Conservation (phyloP, 2,888 invertebrate species). For the Brenthis daphne region DNA sequence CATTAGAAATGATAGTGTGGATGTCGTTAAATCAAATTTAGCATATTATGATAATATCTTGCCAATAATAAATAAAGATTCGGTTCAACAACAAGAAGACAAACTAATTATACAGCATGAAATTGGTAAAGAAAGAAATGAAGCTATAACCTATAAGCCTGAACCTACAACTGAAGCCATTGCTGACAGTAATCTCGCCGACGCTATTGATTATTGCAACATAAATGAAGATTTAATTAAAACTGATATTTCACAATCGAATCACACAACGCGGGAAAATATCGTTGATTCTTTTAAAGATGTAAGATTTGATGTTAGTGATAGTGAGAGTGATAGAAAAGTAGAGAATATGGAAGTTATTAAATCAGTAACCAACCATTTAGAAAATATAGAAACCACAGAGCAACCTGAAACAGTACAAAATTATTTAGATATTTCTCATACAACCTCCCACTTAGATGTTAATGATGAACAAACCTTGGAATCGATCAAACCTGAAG, state of each 20-base stretch:
- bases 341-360: slow-evolving; percentile 29
- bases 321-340: slow-evolving; percentile 23
- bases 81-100: background rate
- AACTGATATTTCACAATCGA: background rate
- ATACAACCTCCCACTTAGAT: slow-evolving; percentile 23
- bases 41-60: background rate
- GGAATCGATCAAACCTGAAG: slow-evolving; percentile 52
- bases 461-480: slow-evolving; percentile 26
- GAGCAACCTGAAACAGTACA: slow-evolving; percentile 70
- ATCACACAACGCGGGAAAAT: slow-evolving; percentile 11
- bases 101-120: background rate
- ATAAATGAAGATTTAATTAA: background rate
- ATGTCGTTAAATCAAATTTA: background rate
- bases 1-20: background rate
- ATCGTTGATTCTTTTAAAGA: slow-evolving; percentile 22
- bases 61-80: background rate
- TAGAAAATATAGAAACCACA: slow-evolving; percentile 28
- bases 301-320: slow-evolving; percentile 23
- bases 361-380: slow-evolving; percentile 12
- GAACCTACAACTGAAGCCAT: background rate
- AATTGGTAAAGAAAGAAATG: background rate
- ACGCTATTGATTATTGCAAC: background rate
- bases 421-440: slow-evolving; percentile 49
- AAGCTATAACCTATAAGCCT: background rate
- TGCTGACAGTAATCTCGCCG: background rate